Evolutionary conservation across 30 jellyfish, hydroid and myxozoan species (phyloP).

Genomic region (Aurelia sp.): DNA sequence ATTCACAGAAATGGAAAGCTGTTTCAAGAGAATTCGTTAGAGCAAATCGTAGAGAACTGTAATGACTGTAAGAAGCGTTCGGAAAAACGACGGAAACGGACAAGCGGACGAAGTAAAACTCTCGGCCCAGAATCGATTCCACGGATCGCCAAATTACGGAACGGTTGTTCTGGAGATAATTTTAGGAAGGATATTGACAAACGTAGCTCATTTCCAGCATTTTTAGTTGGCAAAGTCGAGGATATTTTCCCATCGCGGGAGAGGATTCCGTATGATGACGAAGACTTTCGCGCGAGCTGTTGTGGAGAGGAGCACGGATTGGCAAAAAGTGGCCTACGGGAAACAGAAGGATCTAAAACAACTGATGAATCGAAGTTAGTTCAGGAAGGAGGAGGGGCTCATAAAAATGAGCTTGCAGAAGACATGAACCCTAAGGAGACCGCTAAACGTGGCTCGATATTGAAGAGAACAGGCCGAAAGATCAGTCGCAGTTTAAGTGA

Average conservation of each 20-base stretch:
- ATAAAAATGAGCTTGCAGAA: no score
- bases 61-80: neutral
- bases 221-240: slow-evolving; percentile 24
- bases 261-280: neutral
- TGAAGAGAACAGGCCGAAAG: slow-evolving; percentile 25
- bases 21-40: no score
- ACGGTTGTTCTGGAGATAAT: no score
- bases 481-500: slow-evolving; percentile 34
- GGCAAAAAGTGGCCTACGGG: no score
- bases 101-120: slow-evolving; percentile 61
- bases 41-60: no score
- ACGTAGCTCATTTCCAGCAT: slow-evolving; percentile 33
- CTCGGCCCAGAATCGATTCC: slow-evolving; percentile 74
- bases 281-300: no score
- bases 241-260: slow-evolving; percentile 32
- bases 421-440: neutral
- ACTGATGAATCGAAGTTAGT: no score
- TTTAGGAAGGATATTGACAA: neutral
- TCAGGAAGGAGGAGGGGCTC: no score
- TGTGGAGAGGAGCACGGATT: no score
- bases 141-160: neutral
- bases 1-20: no score
- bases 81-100: neutral
- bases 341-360: no score
- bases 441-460: slow-evolving; percentile 7